These are phyloP conservation scores for Muscicapa adusta DNA, from an alignment of 2,113 vertebrate species.

Conservation along the genomic window DNA sequence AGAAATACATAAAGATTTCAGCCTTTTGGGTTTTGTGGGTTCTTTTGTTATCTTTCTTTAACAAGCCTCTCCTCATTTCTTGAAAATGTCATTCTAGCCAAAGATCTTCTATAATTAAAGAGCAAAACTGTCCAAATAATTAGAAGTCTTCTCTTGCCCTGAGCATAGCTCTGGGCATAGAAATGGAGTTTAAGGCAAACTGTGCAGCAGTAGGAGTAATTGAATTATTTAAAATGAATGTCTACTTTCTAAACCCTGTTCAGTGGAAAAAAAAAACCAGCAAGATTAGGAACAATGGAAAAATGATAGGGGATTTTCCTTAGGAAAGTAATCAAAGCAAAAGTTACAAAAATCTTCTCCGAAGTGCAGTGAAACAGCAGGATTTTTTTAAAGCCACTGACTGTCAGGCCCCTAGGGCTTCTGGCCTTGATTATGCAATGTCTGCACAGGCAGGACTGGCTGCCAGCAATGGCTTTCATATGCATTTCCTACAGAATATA, in stretches of 20 bases:
- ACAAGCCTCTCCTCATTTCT: neutral
- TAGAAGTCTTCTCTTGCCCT: slow-evolving; percentile 50
- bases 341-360: neutral
- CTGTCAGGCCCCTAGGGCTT: neutral
- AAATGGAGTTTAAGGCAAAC: slow-evolving; percentile 52
- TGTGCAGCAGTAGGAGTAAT: neutral
- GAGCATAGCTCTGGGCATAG: slow-evolving; percentile 36
- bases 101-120: slow-evolving; percentile 58
- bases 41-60: neutral
- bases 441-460: neutral
- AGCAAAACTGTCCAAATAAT: slow-evolving; percentile 57
- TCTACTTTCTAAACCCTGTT: neutral
- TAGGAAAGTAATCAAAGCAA: neutral
- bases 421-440: neutral
- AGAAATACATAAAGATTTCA: neutral
- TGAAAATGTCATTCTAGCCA: slow-evolving; percentile 39
- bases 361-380: neutral
- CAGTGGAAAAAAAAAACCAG: neutral
- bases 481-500: neutral
- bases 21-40: neutral
- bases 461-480: slow-evolving; percentile 1
- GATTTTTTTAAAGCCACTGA: neutral
- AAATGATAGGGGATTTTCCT: neutral
- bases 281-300: neutral
- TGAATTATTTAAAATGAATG: slow-evolving; percentile 64